phyloP scores from a whole-genome alignment of 2,888 invertebrate genomes.

The Leptothorax acervorum region DNA sequence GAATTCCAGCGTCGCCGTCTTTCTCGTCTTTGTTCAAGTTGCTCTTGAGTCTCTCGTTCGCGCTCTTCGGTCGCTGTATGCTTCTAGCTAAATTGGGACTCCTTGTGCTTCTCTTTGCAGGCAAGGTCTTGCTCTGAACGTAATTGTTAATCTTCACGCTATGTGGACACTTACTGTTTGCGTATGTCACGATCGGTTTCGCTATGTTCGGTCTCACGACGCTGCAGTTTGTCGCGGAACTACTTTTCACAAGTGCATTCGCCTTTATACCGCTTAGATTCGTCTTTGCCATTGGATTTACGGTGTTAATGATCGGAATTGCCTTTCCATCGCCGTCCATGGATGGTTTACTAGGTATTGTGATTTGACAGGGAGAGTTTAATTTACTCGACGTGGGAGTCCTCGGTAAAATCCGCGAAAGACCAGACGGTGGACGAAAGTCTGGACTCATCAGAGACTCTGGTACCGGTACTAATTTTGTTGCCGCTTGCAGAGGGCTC shows the following conservation, averaged over 20 bases:
- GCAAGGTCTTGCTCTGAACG: conserved; percentile 81
- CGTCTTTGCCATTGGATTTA: conserved; percentile 80
- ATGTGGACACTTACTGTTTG: conserved; percentile 80
- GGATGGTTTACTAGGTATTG: conserved; percentile 77
- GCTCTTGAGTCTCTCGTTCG: conserved; percentile 75
- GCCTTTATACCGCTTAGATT: conserved; percentile 76
- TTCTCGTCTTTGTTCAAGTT: conserved; percentile 66
- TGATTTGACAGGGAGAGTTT: conserved; percentile 82
- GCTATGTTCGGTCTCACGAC: conserved; percentile 78
- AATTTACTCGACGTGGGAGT: conserved; percentile 79
- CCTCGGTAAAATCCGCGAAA: conserved; percentile 80
- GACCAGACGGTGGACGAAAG: conserved; percentile 86
- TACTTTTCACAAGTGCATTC: conserved; percentile 80
- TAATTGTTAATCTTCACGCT: conserved; percentile 83
- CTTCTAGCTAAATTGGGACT: conserved; percentile 80
- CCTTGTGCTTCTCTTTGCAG: conserved; percentile 76
- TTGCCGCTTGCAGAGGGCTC: conserved; percentile 92
- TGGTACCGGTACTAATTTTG: conserved; percentile 95
- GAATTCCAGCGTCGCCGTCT: conserved; percentile 72
- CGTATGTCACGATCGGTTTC: conserved; percentile 78
- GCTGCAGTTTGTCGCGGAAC: conserved; percentile 79
- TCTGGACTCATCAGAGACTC: conserved; percentile 95
- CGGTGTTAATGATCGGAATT: conserved; percentile 79
- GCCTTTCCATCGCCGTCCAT: conserved; percentile 79
- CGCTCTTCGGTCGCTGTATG: conserved; percentile 76